Conservation (phyloP, 1,140 invertebrate species). For the Drosophila sucinea region DNA sequence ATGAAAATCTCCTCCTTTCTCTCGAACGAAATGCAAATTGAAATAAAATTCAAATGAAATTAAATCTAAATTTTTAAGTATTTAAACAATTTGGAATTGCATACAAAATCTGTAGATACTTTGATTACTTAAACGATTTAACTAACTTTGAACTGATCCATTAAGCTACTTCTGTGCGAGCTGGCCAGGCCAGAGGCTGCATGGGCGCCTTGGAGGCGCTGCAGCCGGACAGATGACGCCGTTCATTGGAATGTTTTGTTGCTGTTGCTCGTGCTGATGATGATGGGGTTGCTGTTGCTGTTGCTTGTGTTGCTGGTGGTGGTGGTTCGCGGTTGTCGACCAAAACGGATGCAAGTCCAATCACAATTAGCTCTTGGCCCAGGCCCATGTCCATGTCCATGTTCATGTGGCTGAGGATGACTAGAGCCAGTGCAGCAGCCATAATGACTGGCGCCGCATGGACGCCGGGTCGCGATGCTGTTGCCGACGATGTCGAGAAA, state of each 20-base stretch:
- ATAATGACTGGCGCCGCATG: slow-evolving; percentile 47
- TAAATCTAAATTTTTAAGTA: slow-evolving; percentile 24
- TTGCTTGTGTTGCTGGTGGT: not conserved
- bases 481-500: slow-evolving; percentile 60
- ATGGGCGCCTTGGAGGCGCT: slow-evolving; percentile 45
- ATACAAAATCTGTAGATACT: slow-evolving; percentile 33
- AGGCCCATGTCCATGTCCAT: slow-evolving; percentile 12
- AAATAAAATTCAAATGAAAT: slow-evolving; percentile 30
- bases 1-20: slow-evolving; percentile 20
- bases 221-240: slow-evolving; percentile 47
- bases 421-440: slow-evolving; percentile 31
- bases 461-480: slow-evolving; percentile 39
- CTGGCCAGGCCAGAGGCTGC: slow-evolving; percentile 51
- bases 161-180: slow-evolving; percentile 37
- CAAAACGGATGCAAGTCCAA: slow-evolving; percentile 14
- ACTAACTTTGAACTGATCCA: slow-evolving; percentile 47
- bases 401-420: slow-evolving; percentile 25
- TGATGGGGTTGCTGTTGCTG: not conserved
- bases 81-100: slow-evolving; percentile 11
- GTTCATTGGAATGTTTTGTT: slow-evolving; percentile 34
- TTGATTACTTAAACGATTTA: slow-evolving; percentile 42
- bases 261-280: not conserved
- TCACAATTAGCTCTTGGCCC: slow-evolving; percentile 35
- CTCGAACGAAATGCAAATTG: slow-evolving; percentile 33
- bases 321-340: slow-evolving; percentile 19